Evolutionary conservation across 2,797 vertebrate genomes (phyloP), one percentile per base, ranked within the genome.

Genomic region (Spizella passerina): DNA sequence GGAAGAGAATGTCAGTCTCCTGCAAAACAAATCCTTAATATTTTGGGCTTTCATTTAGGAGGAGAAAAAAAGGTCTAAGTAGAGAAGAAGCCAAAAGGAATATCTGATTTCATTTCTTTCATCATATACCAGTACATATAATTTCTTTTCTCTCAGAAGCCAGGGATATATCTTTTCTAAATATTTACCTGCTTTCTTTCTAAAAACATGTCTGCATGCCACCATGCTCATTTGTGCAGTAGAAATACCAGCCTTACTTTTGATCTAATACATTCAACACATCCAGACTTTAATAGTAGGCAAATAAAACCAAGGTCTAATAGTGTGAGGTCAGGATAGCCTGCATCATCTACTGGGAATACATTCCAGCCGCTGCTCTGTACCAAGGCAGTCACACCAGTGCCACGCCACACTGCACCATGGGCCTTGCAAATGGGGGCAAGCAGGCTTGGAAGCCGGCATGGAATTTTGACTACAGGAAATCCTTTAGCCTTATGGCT

Each of bases 1-100:
- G 65, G 71, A 30, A 44, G 53, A 66, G 91, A 87, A 86, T 82
- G 71, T 59, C 73, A 82, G 38, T 60, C 60, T 95, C n/a, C 72
- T 68, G 41, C 27, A 86, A 36, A 96, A 91, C 90, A 96, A 94
- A 92, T 90, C 69, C 85, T 65, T 81, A 85, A 52, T 90, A 88
- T 91, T 93, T 79, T 39, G 57, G 30, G 52, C 63, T 92, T 90
- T 77, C 26, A 4, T 49, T 64, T 90, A 82, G 53, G 79, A 93
- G 88, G 22, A 85, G 44, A 21, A 11, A 90, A 93, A 88, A 86
- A 69, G 3, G 7, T 75, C 24, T 43, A n/a, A 77, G 71, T 23
- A 88, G 66, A 80, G 26, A 71, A 87, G 71, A 39, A 50, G 49
- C 75, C 46, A 85, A 65, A 73, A 94, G 44, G 56, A 87, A 47